phyloP scores from a whole-genome alignment of 2,888 invertebrate species.

The Ecdyonurus torrentis region DNA sequence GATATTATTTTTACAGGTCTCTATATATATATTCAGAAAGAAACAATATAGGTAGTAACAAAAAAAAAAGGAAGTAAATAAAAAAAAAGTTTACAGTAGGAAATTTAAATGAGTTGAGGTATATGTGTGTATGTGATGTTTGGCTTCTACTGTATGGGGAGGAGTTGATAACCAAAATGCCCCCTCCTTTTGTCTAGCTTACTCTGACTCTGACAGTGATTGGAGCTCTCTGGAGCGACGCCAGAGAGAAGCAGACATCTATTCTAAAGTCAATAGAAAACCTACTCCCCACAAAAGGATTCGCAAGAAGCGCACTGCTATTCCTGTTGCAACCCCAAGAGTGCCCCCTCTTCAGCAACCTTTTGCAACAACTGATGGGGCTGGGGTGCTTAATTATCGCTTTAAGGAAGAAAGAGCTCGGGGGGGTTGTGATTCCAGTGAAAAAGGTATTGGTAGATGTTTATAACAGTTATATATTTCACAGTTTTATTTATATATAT shows the following conservation, averaged over 20 bases:
- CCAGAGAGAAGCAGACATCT: conserved; percentile 40
- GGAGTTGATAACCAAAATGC: background rate
- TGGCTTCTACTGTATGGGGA: background rate
- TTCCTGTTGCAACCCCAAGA: conserved; percentile 73
- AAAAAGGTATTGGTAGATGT: conserved; percentile 24
- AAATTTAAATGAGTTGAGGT: background rate
- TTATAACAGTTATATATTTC: no score
- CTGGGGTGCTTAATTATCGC: conserved; percentile 22
- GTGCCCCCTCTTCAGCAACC: conserved; percentile 46
- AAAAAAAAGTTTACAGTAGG: no score
- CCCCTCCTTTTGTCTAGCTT: conserved; percentile 32
- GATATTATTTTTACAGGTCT: no score
- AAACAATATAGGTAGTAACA: no score
- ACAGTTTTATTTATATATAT: no score
- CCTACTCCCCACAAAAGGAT: conserved; percentile 52
- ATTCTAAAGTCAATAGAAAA: conserved; percentile 48
- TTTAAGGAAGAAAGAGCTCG: conserved; percentile 26
- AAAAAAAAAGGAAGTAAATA: no score
- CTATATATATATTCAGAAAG: no score
- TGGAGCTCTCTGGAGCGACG: conserved; percentile 51
- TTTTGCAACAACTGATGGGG: conserved; percentile 6
- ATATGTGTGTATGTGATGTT: background rate
- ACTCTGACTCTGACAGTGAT: conserved; percentile 83
- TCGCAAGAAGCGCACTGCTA: conserved; percentile 54
- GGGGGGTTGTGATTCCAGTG: conserved; percentile 23